These are phyloP conservation scores for Caenorhabditis japonica DNA, from an alignment of 2,888 invertebrate species.

Conservation along the genomic window DNA sequence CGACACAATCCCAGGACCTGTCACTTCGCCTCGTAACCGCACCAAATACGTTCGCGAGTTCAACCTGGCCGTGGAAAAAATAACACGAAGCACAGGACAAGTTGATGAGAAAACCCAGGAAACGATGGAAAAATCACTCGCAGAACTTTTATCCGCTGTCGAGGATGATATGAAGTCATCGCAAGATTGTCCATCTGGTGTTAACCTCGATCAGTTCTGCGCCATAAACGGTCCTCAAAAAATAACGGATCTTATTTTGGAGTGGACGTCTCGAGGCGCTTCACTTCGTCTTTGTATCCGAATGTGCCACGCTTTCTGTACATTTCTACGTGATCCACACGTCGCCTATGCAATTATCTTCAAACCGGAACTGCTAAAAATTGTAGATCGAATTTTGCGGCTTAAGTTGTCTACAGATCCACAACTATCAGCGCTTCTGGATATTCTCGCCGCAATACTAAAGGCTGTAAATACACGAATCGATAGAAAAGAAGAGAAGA, in stretches of 20 bases:
- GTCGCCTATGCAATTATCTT: constrained; percentile 31
- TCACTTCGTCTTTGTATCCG: constrained; percentile 39
- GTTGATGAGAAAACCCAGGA: constrained; percentile 23
- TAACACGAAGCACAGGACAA: background rate
- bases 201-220: constrained; percentile 41
- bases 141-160: constrained; percentile 20
- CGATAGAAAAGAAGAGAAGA: background rate
- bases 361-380: constrained; percentile 23
- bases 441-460: constrained; percentile 19
- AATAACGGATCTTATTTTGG: constrained; percentile 15
- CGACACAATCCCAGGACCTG: constrained; percentile 17
- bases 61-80: constrained; percentile 27
- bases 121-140: constrained; percentile 14
- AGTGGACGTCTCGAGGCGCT: constrained; percentile 30
- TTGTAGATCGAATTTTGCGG: constrained; percentile 20
- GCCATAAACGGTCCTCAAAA: constrained; percentile 22
- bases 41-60: constrained; percentile 41
- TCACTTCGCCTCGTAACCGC: constrained; percentile 32
- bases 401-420: constrained; percentile 14
- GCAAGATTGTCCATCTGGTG: background rate
- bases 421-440: constrained; percentile 37
- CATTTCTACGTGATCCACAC: constrained; percentile 22
- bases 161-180: constrained; percentile 27
- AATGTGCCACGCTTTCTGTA: constrained; percentile 34
- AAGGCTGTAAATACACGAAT: constrained; percentile 8